A percentile compares a stretch with the other conserved stretches of the same genome.
phyloP scores from a whole-genome alignment of 1,140 invertebrate genomes.

The Drosophila pandora region DNA sequence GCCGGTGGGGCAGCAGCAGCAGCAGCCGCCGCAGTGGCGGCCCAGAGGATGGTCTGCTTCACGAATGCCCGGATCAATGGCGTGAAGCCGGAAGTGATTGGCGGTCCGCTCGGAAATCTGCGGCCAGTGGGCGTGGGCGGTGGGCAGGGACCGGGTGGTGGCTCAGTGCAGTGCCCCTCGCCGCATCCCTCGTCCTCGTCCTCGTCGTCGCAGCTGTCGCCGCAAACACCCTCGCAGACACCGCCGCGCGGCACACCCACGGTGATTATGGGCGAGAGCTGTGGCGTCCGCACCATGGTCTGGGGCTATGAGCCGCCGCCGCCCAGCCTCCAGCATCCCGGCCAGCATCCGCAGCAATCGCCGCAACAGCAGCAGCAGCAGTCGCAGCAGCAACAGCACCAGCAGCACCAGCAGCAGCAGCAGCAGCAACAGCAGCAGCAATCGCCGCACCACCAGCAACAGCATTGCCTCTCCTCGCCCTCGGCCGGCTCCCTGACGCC shows the following conservation, averaged over 20 bases:
- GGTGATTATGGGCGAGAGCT: slow-evolving; percentile 95
- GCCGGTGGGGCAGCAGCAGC: slow-evolving; percentile 64
- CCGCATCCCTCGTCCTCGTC: slow-evolving; percentile 83
- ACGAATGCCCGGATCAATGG: slow-evolving; percentile 88
- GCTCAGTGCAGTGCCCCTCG: slow-evolving; percentile 73
- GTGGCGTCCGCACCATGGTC: slow-evolving; percentile 95
- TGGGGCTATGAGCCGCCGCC: slow-evolving; percentile 86
- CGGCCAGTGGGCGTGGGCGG: slow-evolving; percentile 72
- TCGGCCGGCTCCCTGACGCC: slow-evolving; percentile 76
- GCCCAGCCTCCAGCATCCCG: slow-evolving; percentile 49
- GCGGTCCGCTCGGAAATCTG: slow-evolving; percentile 87
- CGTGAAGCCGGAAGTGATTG: slow-evolving; percentile 91
- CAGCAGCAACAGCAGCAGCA: slow-evolving; percentile 82
- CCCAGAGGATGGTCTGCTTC: slow-evolving; percentile 86
- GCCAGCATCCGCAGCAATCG: slow-evolving; percentile 44
- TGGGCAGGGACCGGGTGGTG: slow-evolving; percentile 18
- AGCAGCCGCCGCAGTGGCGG: slow-evolving; percentile 71
- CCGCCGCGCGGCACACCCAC: slow-evolving; percentile 90
- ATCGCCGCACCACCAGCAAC: slow-evolving; percentile 67
- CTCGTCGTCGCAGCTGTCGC: slow-evolving; percentile 84
- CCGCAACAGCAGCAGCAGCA: slow-evolving; percentile 63
- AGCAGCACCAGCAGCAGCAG: slow-evolving; percentile 71
- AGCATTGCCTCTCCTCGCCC: slow-evolving; percentile 70
- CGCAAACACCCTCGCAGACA: slow-evolving; percentile 86
- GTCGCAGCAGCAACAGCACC: slow-evolving; percentile 64